Base-by-base conservation (phyloP, 1,140 invertebrate species). In the Idris sp. region DNA sequence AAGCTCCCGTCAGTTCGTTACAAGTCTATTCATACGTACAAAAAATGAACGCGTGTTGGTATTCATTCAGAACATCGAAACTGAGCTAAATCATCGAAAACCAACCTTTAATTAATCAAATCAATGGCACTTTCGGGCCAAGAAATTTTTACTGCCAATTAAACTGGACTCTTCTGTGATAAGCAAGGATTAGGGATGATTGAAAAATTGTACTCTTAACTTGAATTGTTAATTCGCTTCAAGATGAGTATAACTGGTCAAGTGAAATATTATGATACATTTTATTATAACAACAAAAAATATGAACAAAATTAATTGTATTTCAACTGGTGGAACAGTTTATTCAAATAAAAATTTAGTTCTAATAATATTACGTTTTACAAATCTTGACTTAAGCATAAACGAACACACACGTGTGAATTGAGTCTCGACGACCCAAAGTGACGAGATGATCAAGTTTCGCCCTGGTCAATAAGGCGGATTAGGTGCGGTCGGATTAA, bases 11-110 rank as follows among this genome's bases (percentile, higher is more conserved):
- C 78, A 75, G 80, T 84, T 87, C 84, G 84, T 87, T 86, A 87
- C 84, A 87, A 87, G 81, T 86, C 86, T 84, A 87, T 87, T 87
- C 85, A 87, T 82, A 86, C 80, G 79, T 82, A 79, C 82, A 79
- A 79, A 81, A 82, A 80, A 82, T 83, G 79, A 74, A 74, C 79
- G 84, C 85, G 85, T 86, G 82, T 83, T 83, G 80, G 82, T 83
- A 86, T 86, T 86, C 82, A 83, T 84, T 83, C 82, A 79, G 76
- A 82, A 81, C 83, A 86, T 81, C 84, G 82, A 79, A 83, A 85
- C 53, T 51, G 19, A 72, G 58, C 36, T 38, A 26, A 68, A 53
- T 74, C 73, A 69, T 56, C 75, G 68, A 69, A 76, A 74, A 51
- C 51, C 76, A 61, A 72, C 74, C 76, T 83, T 81, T 76, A 81